Percentiles rank a stretch among this genome's conserved stretches.
Evolutionary conservation across 1,140 invertebrate genomes (phyloP).

Genomic region (Drosophila parvula): DNA sequence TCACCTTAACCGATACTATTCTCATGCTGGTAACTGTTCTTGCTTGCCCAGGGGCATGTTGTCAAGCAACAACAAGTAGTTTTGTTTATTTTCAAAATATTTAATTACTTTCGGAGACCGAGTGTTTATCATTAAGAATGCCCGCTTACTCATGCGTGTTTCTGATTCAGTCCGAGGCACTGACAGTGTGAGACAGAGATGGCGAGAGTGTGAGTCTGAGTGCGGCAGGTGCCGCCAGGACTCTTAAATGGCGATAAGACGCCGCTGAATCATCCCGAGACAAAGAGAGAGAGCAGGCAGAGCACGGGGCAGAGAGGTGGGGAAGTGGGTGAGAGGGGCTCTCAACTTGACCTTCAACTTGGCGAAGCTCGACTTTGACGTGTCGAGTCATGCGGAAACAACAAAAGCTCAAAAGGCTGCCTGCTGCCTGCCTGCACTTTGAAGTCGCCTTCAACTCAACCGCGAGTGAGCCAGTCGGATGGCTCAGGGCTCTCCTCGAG

Average conservation of each 20-base stretch:
- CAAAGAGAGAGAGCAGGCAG: slow-evolving; percentile 16
- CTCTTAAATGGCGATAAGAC: slow-evolving; percentile 51
- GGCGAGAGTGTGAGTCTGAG: slow-evolving; percentile 18
- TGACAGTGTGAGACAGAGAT: slow-evolving; percentile 4
- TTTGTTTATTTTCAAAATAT: slow-evolving; percentile 71
- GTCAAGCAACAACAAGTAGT: slow-evolving; percentile 70
- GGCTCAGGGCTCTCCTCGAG: slow-evolving; percentile 39
- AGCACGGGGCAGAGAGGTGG: neutral
- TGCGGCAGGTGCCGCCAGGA: slow-evolving; percentile 63
- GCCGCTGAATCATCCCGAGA: slow-evolving; percentile 38
- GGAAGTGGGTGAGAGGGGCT: slow-evolving; percentile 11
- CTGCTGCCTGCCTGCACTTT: slow-evolving; percentile 54
- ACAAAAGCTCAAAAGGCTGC: slow-evolving; percentile 55
- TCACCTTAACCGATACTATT: slow-evolving; percentile 1
- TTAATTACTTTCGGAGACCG: slow-evolving; percentile 70
- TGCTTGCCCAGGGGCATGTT: slow-evolving; percentile 1
- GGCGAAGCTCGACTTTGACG: slow-evolving; percentile 54
- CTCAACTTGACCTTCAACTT: slow-evolving; percentile 76
- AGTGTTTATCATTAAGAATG: slow-evolving; percentile 49
- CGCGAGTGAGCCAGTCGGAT: slow-evolving; percentile 14
- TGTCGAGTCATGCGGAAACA: slow-evolving; percentile 77
- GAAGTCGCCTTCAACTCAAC: slow-evolving; percentile 68
- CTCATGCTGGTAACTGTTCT: neutral
- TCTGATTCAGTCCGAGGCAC: slow-evolving; percentile 31
- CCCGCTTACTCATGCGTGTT: slow-evolving; percentile 51